Percentiles rank a stretch among this genome's conserved stretches.
phyloP scores from a whole-genome alignment of 1,140 invertebrate species.

The Rhopalosiphum maidis region DNA sequence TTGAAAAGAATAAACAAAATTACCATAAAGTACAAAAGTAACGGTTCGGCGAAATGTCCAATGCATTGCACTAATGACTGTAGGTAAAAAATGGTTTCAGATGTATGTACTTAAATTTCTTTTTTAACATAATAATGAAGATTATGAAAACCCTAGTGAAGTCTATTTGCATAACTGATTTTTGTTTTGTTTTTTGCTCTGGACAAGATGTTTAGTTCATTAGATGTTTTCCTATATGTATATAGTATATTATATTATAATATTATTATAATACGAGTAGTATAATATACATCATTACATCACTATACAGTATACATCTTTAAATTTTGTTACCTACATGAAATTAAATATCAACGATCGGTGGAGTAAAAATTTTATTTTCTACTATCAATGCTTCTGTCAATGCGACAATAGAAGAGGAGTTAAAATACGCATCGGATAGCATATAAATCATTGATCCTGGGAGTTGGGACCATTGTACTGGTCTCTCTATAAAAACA shows the following conservation, averaged over 20 bases:
- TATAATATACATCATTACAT: neutral
- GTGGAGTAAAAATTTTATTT: conserved; percentile 6
- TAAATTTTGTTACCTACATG: neutral
- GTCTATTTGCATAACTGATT: conserved; percentile 51
- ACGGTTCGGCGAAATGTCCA: conserved; percentile 35
- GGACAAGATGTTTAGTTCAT: conserved; percentile 30
- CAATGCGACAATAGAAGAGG: conserved; percentile 15
- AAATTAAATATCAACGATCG: too few species aligned
- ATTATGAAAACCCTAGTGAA: neutral
- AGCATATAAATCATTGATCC: conserved; percentile 46
- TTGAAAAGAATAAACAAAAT: conserved; percentile 33
- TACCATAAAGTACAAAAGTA: conserved; percentile 47
- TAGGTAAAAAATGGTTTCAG: neutral
- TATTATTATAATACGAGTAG: neutral
- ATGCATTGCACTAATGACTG: conserved; percentile 39
- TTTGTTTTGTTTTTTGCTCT: conserved; percentile 48
- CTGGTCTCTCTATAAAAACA: conserved; percentile 47
- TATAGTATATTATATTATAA: neutral
- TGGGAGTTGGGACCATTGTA: conserved; percentile 32
- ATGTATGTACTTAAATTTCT: neutral
- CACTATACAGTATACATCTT: neutral
- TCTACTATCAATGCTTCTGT: neutral
- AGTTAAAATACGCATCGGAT: conserved; percentile 22
- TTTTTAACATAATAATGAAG: conserved; percentile 33
- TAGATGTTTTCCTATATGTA: conserved; percentile 5